A percentile compares a stretch with the other conserved stretches of the same genome.
Evolutionary conservation across 2,113 vertebrate genomes (phyloP).

Genomic region (Delphinapterus leucas): DNA sequence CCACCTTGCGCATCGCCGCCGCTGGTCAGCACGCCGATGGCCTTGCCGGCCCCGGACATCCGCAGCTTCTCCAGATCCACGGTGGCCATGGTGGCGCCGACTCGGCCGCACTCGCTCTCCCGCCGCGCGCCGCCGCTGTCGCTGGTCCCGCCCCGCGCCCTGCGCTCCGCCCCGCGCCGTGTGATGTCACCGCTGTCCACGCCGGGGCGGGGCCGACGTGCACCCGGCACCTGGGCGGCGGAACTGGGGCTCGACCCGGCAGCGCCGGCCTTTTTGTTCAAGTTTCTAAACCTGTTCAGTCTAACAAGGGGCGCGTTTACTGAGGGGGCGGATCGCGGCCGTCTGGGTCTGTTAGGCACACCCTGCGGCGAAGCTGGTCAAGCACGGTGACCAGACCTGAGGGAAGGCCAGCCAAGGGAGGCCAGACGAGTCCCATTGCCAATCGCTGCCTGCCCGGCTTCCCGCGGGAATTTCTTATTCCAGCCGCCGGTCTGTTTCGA

Average conservation of each 20-base stretch:
- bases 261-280: rapidly evolving
- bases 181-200: not conserved
- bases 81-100: conserved; percentile 81
- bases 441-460: not conserved
- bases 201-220: not conserved
- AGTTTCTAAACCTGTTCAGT: not conserved
- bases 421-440: not conserved
- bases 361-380: not conserved
- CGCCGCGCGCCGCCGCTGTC: not conserved
- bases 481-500: not conserved
- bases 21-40: conserved; percentile 94
- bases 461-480: not conserved
- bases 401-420: not conserved
- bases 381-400: not conserved
- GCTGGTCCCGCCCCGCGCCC: not conserved
- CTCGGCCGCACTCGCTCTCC: conserved; percentile 29
- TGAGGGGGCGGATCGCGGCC: rapidly evolving
- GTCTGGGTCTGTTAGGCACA: not conserved
- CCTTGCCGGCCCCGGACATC: conserved; percentile 89
- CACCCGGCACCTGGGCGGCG: not conserved
- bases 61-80: conserved; percentile 84
- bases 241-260: not conserved
- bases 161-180: not conserved
- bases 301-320: too few relatives aligned
- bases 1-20: conserved; percentile 97